phyloP scores from a whole-genome alignment of 2,797 vertebrate genomes.

The Galaxias olidus region DNA sequence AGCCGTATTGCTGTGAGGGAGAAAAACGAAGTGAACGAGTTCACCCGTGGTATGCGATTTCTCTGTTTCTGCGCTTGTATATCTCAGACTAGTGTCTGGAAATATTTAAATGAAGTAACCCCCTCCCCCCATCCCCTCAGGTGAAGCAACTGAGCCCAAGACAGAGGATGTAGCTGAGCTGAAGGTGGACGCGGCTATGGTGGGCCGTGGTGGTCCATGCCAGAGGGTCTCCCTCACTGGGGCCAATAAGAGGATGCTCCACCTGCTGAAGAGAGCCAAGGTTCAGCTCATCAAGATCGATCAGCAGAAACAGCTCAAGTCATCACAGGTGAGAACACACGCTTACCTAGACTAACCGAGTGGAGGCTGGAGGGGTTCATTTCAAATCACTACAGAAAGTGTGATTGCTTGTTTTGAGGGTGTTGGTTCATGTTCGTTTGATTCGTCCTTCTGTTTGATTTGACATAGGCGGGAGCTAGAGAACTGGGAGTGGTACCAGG shows the following conservation, averaged over 20 bases:
- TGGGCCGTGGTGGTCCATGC: constrained; percentile 53
- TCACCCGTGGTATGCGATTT: no score
- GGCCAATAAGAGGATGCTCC: constrained; percentile 89
- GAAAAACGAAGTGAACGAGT: constrained; percentile 30
- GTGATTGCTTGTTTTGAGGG: neutral
- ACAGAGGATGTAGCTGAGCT: constrained; percentile 13
- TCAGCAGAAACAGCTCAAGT: constrained; percentile 84
- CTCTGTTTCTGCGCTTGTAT: no score
- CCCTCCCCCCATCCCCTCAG: no score
- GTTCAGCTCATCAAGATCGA: constrained; percentile 93
- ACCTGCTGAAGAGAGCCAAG: constrained; percentile 89
- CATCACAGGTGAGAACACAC: constrained; percentile 71
- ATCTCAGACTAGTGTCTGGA: no score
- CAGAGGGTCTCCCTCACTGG: constrained; percentile 75
- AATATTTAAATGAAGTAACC: no score
- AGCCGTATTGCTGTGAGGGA: neutral
- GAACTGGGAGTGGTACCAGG: constrained; percentile 50
- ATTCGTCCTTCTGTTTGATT: constrained; percentile 18
- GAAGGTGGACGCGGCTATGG: constrained; percentile 28
- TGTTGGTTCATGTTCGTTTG: neutral
- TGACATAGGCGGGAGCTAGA: constrained; percentile 50
- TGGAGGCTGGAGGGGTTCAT: neutral
- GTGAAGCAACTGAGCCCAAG: no score
- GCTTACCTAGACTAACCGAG: neutral
- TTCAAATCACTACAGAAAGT: neutral